Conservation (phyloP, 2,797 vertebrate genomes). For the Phrynocephalus guinanensis region DNA sequence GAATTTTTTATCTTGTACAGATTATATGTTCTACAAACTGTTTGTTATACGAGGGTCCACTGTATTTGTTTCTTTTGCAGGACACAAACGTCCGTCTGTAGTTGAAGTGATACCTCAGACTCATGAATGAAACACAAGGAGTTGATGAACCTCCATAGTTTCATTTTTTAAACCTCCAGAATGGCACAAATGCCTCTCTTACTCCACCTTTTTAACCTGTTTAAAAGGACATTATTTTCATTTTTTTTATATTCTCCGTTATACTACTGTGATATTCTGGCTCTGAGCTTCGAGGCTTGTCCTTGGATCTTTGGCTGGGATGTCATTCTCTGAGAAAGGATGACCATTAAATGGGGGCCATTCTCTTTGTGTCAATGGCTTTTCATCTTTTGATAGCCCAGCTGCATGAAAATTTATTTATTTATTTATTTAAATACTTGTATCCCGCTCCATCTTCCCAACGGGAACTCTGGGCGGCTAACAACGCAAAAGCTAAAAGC, state of each 20-base stretch:
- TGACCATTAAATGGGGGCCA: neutral
- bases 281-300: neutral
- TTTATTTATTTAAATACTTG: no score
- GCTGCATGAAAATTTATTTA: neutral
- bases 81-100: rapidly evolving
- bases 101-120: neutral
- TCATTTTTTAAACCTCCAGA: neutral
- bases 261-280: neutral
- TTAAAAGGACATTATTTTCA: slow-evolving; percentile 3
- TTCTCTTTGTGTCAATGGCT: neutral
- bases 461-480: no score
- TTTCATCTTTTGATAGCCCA: slow-evolving; percentile 1
- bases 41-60: no score
- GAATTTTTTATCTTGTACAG: no score
- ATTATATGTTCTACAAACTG: no score
- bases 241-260: slow-evolving; percentile 19
- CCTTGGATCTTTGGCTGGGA: slow-evolving; percentile 10
- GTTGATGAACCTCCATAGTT: neutral
- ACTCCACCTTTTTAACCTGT: neutral
- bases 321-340: slow-evolving; percentile 1
- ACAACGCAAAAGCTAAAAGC: no score
- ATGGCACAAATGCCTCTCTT: neutral
- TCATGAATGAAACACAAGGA: neutral
- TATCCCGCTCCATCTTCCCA: no score
- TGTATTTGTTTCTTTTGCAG: neutral